phyloP scores from a whole-genome alignment of 2,888 invertebrate genomes.

The Cephonodes hylas region DNA sequence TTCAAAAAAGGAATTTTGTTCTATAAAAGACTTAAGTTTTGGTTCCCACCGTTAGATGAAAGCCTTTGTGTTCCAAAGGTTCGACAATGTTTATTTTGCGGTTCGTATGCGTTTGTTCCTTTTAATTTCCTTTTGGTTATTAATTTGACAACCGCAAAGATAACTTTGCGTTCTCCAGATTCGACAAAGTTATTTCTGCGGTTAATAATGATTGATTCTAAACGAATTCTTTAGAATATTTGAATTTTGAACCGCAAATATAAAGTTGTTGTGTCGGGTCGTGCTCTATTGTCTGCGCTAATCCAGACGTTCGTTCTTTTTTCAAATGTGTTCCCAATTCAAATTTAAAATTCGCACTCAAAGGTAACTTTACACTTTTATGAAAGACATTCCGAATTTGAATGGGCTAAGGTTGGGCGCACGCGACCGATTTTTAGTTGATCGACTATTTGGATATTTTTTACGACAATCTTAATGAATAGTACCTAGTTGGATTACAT shows the following conservation, averaged over 20 bases:
- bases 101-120: neutral
- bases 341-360: constrained; percentile 25
- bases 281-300: constrained; percentile 40
- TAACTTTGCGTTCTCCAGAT: neutral
- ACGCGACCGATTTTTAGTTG: neutral
- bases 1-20: neutral
- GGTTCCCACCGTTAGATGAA: constrained; percentile 4
- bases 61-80: neutral
- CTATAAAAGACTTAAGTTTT: constrained; percentile 4
- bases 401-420: neutral
- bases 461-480: too few species aligned
- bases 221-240: neutral
- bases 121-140: neutral
- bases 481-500: too few species aligned
- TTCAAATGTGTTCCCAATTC: constrained; percentile 29
- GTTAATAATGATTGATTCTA: neutral
- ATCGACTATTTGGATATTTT: too few species aligned
- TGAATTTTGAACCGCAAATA: neutral
- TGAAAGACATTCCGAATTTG: neutral
- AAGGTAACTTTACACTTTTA: constrained; percentile 12
- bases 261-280: constrained; percentile 23
- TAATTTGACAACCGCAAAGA: neutral
- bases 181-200: neutral
- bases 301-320: constrained; percentile 43
- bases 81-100: constrained; percentile 9